Evolutionary conservation across 1,140 invertebrate species (phyloP).

Genomic region (Mizuhopecten yessoensis): DNA sequence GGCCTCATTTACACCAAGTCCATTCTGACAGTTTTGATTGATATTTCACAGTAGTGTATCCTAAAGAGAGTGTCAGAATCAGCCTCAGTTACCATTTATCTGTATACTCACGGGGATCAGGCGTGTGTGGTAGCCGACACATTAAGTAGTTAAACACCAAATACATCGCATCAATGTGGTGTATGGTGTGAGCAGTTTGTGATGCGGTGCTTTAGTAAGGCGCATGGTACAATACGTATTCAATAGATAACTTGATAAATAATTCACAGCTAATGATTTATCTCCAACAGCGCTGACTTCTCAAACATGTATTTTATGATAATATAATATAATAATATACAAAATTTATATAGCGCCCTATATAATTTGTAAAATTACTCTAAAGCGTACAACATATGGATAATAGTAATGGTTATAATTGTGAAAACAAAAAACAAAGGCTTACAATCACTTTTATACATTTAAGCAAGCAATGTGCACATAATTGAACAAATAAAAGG

Average conservation of each 20-base stretch:
- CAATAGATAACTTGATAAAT: neutral
- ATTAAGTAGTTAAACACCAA: neutral
- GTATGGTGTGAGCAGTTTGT: too few species aligned
- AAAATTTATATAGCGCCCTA: too few species aligned
- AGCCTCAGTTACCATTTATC: neutral
- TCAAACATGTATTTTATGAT: too few species aligned
- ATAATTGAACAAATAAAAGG: too few species aligned
- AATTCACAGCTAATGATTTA: neutral
- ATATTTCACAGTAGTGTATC: neutral
- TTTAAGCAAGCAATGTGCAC: too few species aligned
- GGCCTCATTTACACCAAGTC: neutral
- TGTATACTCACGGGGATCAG: neutral
- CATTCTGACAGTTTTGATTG: neutral
- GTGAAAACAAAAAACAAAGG: too few species aligned
- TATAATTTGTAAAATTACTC: too few species aligned
- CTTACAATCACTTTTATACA: too few species aligned
- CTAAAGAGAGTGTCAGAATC: neutral
- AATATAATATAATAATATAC: too few species aligned
- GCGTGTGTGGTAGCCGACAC: neutral
- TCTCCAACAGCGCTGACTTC: too few species aligned
- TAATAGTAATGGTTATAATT: too few species aligned
- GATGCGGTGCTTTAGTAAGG: neutral
- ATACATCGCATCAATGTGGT: neutral
- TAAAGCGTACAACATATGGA: too few species aligned
- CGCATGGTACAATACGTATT: neutral